Conservation (phyloP, 2,113 vertebrate genomes). For the Plotosus lineatus region DNA sequence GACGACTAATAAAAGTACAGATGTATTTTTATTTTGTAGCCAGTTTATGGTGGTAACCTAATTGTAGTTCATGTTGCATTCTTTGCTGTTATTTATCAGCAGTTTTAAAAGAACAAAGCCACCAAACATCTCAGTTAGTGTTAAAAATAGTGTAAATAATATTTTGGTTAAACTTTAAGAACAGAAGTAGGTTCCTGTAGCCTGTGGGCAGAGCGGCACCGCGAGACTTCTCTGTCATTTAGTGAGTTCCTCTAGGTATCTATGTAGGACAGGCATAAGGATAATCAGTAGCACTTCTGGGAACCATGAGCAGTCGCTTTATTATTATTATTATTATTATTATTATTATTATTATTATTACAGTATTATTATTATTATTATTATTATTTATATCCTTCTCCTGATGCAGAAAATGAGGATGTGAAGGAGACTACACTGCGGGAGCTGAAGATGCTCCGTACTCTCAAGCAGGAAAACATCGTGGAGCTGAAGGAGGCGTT, state of each 20-base stretch:
- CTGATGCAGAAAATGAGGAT: slow-evolving; percentile 75
- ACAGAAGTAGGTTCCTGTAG: background rate
- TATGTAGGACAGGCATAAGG: background rate
- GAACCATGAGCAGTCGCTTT: background rate
- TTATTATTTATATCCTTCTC: background rate
- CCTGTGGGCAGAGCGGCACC: background rate
- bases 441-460: slow-evolving; percentile 99
- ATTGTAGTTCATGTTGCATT: background rate
- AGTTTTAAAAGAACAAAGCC: background rate
- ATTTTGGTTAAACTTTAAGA: background rate
- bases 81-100: background rate
- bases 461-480: slow-evolving; percentile 98
- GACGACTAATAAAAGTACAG: background rate
- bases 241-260: background rate
- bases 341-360: background rate
- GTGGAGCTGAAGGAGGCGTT: slow-evolving; percentile 98
- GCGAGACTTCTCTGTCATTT: background rate
- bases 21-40: background rate
- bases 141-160: background rate
- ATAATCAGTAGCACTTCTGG: background rate
- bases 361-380: background rate
- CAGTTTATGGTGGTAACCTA: background rate
- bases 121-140: background rate
- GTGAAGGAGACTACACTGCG: slow-evolving; percentile 84
- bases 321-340: background rate